These are phyloP conservation scores for Mactromeris polynyma DNA, from an alignment of 2,888 invertebrate genomes.

Conservation along the genomic window DNA sequence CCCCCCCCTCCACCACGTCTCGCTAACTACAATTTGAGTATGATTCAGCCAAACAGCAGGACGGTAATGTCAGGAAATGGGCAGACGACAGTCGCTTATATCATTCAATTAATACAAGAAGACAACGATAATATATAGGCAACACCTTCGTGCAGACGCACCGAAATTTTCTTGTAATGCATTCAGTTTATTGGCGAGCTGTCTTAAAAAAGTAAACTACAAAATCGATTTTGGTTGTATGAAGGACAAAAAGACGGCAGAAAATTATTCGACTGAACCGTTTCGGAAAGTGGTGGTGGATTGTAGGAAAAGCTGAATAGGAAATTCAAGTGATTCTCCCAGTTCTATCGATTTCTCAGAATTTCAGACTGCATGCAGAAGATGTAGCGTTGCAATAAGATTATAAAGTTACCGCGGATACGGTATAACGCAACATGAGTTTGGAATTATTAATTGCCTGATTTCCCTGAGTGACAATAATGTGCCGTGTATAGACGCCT, in stretches of 20 bases:
- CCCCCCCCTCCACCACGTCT: not conserved
- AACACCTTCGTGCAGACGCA: not conserved
- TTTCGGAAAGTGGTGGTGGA: not conserved
- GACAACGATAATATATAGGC: not conserved
- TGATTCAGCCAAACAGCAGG: not conserved
- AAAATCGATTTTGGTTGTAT: not conserved
- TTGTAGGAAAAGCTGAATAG: not conserved
- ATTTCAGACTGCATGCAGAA: not conserved
- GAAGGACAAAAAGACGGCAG: not conserved
- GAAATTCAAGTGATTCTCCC: not conserved
- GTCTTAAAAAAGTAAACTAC: not conserved
- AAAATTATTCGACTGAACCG: not conserved
- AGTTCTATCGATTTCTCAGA: constrained; percentile 8
- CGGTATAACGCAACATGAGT: not conserved
- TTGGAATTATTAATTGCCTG: not conserved
- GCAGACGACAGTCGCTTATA: not conserved
- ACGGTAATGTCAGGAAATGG: not conserved
- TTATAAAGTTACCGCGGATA: not conserved
- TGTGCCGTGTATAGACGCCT: not conserved
- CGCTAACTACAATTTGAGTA: not conserved
- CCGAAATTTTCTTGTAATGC: not conserved
- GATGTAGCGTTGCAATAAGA: not conserved
- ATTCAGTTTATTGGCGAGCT: not conserved
- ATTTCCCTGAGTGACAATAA: not conserved
- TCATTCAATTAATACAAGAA: not conserved